Base-by-base conservation (phyloP, 1,140 invertebrate species). In the Drosophila jambulina region DNA sequence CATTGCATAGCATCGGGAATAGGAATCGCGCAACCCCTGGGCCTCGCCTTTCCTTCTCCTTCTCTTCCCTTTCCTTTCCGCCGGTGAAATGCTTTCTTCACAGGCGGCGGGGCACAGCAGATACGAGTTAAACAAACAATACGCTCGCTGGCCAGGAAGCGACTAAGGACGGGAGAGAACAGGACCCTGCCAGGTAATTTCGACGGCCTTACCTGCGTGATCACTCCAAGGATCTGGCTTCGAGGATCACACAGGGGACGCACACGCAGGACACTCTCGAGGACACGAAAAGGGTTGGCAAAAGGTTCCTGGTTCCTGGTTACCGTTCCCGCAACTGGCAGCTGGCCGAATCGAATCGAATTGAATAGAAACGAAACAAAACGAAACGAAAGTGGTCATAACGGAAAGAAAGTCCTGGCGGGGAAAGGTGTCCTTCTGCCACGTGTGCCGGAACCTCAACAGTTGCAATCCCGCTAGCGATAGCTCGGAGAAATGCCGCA, bases 11-110 rank as follows among this genome's bases (percentile, higher is more conserved):
- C 60, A 67, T 59, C 58, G 62, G 34, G 36, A 29, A 51, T 32
- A 23, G 19, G 65, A 25, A 67, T 68, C 58, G 61, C 32, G 23
- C 67, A 67, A 68, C 67, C 67, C 67, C n/a, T 36, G 25, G 29
- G n/a, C 60, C 27, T 13, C n/a, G 7, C 9, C 25, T 17, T 29
- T 8, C 3, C 23, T 13, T 48, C 43, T 49, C 40, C 2, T 19
- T 43, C 3, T 5, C 42, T 13, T 12, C 4, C 42, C 9, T 43
- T 19, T 10, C 19, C 25, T 32, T 38, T 9, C 9, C 23, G 5
- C 29, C n/a, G 78, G 69, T 53, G 84, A 88, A 87, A 87, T 75
- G 74, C 80, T 87, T 87, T 87, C 84, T 87, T 80, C 77, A 43
- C 64, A 54, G 43, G 17, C 68, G 13, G 19, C 48, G 54, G 54